These are phyloP conservation scores for Neodon shergylaensis DNA, from an alignment of 2,113 vertebrate species.

Conservation along the genomic window DNA sequence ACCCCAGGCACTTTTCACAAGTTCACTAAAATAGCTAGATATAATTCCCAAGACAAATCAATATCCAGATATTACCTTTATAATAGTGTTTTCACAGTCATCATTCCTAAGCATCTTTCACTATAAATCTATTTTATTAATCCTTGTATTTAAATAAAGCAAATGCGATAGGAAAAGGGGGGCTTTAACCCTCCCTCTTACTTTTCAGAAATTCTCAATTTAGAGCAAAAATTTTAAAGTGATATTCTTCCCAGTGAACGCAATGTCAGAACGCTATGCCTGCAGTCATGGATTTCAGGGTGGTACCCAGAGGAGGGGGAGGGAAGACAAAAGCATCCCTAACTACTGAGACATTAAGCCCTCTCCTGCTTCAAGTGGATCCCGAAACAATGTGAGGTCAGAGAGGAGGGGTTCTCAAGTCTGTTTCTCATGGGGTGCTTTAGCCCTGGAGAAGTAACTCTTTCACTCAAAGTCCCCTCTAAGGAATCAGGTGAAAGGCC, in stretches of 20 bases:
- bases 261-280: not conserved
- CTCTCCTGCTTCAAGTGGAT: not conserved
- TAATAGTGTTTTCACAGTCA: not conserved
- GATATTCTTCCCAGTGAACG: not conserved
- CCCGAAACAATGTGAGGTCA: not conserved
- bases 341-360: not conserved
- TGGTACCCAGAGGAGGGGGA: not conserved
- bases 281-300: not conserved
- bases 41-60: conserved; percentile 22
- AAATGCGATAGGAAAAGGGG: not conserved
- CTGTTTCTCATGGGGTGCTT: conserved; percentile 35
- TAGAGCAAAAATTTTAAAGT: not conserved
- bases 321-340: not conserved
- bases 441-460: conserved; percentile 27
- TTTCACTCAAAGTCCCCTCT: conserved; percentile 75
- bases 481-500: conserved; percentile 78
- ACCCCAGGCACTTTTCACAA: conserved; percentile 37
- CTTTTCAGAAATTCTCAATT: conserved; percentile 32
- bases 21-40: not conserved
- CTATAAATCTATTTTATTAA: not conserved
- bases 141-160: conserved; percentile 24
- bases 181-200: not conserved
- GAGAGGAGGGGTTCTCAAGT: conserved; percentile 31
- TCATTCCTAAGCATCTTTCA: conserved; percentile 6
- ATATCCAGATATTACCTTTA: not conserved